These are phyloP conservation scores for Crotalus tigris DNA, from an alignment of 2,113 vertebrate species.

Conservation along the genomic window DNA sequence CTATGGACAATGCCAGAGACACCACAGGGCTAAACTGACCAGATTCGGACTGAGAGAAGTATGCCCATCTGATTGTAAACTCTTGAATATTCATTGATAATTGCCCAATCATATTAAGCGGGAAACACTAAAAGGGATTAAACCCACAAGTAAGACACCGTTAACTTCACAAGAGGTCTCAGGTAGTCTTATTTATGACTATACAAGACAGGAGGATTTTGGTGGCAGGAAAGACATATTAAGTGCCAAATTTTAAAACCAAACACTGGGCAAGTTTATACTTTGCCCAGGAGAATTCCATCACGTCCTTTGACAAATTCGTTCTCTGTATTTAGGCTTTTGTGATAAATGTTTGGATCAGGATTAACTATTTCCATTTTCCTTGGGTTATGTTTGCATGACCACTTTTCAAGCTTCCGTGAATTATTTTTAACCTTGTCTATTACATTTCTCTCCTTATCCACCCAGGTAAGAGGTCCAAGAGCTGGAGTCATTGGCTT, in stretches of 20 bases:
- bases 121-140: not conserved
- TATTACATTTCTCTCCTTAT: accelerated
- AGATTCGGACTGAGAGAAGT: not conserved
- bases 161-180: not conserved
- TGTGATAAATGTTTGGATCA: not conserved
- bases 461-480: slow-evolving; percentile 56
- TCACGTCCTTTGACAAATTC: not conserved
- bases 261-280: not conserved
- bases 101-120: not conserved
- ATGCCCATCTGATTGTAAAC: not conserved
- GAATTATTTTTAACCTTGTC: not conserved
- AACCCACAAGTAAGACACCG: not conserved
- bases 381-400: not conserved
- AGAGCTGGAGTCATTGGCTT: slow-evolving; percentile 56
- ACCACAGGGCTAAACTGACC: not conserved
- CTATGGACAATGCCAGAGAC: not conserved
- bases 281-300: not conserved
- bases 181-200: not conserved
- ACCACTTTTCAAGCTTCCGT: not conserved
- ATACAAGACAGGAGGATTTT: not conserved
- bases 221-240: not conserved
- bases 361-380: not conserved
- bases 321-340: not conserved
- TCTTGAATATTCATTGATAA: not conserved
- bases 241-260: not conserved